Evolutionary conservation across 2,888 invertebrate species (phyloP).

Genomic region (Idaea aversata): DNA sequence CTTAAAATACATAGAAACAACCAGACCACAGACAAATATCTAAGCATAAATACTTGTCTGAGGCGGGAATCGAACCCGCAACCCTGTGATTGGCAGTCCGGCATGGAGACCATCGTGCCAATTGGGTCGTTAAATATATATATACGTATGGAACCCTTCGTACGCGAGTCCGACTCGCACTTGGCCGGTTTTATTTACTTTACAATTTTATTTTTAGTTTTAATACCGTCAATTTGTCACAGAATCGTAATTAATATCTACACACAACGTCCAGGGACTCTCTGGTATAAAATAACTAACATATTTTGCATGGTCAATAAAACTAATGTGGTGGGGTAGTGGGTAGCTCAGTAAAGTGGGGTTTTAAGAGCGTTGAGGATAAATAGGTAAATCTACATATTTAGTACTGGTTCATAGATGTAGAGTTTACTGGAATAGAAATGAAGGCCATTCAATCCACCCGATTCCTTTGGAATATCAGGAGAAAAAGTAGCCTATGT

Average conservation of each 20-base stretch:
- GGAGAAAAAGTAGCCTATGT: too few species aligned
- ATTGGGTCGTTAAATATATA: too few species aligned
- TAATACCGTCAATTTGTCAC: not conserved
- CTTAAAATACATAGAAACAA: too few species aligned
- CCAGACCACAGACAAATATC: too few species aligned
- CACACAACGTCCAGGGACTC: not conserved
- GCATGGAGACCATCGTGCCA: too few species aligned
- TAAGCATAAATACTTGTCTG: too few species aligned
- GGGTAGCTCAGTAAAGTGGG: conserved; percentile 31
- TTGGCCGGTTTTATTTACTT: not conserved
- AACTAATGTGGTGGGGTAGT: conserved; percentile 21
- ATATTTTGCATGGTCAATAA: conserved; percentile 4
- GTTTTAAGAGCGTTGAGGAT: conserved; percentile 16
- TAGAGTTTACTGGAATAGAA: conserved; percentile 1
- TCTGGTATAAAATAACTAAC: not conserved
- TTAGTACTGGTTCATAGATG: conserved; percentile 9
- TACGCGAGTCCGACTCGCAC: too few species aligned
- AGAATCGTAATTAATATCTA: not conserved
- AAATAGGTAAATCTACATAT: conserved; percentile 26
- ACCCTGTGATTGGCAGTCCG: too few species aligned
- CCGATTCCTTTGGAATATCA: too few species aligned
- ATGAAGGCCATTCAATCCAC: too few species aligned
- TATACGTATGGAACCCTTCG: too few species aligned
- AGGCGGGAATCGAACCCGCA: too few species aligned
- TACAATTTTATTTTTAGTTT: not conserved